Conservation (phyloP, 2,888 invertebrate genomes). For the Pedicia rivosa region DNA sequence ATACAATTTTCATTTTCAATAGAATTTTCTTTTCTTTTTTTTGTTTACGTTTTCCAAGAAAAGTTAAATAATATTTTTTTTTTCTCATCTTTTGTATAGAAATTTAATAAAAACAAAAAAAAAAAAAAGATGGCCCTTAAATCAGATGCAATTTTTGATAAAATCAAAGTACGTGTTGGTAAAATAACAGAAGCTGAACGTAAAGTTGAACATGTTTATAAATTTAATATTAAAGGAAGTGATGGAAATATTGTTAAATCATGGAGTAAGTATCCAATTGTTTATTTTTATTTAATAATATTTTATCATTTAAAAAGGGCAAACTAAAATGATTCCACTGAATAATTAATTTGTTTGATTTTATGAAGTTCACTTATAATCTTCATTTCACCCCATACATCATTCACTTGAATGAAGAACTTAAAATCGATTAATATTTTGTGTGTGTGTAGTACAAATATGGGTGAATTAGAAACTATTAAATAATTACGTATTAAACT, state of each 20-base stretch:
- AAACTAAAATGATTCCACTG: too few relatives aligned
- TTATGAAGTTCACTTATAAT: background rate
- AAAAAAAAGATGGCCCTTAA: constrained; percentile 11
- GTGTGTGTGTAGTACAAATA: too few relatives aligned
- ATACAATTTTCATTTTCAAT: too few relatives aligned
- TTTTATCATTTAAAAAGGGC: too few relatives aligned
- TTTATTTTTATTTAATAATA: background rate
- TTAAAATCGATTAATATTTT: too few relatives aligned
- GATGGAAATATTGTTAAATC: constrained; percentile 9
- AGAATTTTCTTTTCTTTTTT: background rate
- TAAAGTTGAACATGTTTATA: constrained; percentile 11
- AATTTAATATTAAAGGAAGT: constrained; percentile 12
- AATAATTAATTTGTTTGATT: background rate
- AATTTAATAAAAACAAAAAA: background rate
- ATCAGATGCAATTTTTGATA: constrained; percentile 11
- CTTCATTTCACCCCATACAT: too few relatives aligned
- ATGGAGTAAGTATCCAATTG: constrained; percentile 11
- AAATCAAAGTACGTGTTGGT: constrained; percentile 10
- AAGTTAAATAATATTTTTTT: too few relatives aligned
- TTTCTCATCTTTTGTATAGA: too few relatives aligned
- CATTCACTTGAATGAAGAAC: too few relatives aligned
- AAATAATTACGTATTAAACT: too few relatives aligned
- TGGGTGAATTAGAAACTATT: too few relatives aligned
- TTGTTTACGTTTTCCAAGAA: too few relatives aligned
- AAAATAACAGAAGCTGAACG: constrained; percentile 11